These are phyloP conservation scores for Potamilus streckersoni DNA, from an alignment of 1,140 invertebrate species.

Conservation along the genomic window DNA sequence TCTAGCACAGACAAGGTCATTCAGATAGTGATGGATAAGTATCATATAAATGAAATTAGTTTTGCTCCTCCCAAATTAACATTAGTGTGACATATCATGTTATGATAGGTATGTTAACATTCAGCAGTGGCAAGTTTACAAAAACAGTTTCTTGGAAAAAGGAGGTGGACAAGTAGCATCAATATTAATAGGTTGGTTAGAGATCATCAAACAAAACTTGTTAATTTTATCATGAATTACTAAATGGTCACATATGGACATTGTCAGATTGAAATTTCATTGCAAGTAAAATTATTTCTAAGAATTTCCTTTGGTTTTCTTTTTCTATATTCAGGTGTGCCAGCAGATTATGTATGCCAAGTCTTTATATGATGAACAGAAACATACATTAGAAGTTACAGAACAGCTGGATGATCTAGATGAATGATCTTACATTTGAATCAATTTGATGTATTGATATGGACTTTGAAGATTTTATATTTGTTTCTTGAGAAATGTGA, in stretches of 20 bases:
- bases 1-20: no score
- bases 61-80: no score
- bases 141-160: not conserved
- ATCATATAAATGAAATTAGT: no score
- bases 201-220: not conserved
- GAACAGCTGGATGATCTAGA: no score
- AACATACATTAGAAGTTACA: not conserved
- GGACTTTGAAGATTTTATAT: no score
- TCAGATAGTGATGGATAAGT: no score
- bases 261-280: not conserved
- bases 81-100: no score
- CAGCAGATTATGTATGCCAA: conserved; percentile 34
- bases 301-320: not conserved
- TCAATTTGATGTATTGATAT: no score
- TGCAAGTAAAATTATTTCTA: not conserved
- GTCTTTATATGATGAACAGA: conserved; percentile 30
- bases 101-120: no score
- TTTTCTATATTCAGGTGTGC: conserved; percentile 11
- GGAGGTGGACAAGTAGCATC: not conserved
- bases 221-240: not conserved
- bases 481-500: no score
- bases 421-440: no score
- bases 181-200: not conserved
- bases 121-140: no score
- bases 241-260: not conserved